A percentile compares a stretch with the other conserved stretches of the same genome.
These are phyloP conservation scores for Clinocottus analis DNA, from an alignment of 2,113 vertebrate genomes.

Conservation along the genomic window DNA sequence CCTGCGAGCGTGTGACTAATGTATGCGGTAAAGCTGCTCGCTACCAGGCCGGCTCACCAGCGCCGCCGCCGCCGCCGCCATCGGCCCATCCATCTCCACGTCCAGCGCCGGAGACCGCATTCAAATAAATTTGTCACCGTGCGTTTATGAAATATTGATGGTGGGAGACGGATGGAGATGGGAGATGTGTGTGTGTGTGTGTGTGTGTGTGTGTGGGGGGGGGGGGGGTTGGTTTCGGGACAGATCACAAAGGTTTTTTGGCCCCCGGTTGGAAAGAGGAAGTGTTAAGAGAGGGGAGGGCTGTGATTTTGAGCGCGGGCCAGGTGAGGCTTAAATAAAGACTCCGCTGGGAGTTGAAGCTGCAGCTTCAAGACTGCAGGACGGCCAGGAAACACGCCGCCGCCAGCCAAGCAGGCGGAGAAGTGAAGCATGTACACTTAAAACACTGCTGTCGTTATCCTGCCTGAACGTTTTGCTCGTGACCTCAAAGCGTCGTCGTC, in stretches of 20 bases:
- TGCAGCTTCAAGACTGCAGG: not conserved
- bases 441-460: not conserved
- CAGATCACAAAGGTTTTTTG: conserved; percentile 62
- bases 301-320: conserved; percentile 25
- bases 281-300: conserved; percentile 46
- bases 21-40: conserved; percentile 96
- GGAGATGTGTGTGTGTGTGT: too few relatives aligned
- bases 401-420: not conserved
- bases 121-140: conserved; percentile 85
- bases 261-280: conserved; percentile 31
- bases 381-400: conserved; percentile 2
- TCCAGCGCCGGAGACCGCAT: conserved; percentile 86
- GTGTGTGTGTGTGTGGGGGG: too few relatives aligned
- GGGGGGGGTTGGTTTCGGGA: conserved; percentile 68
- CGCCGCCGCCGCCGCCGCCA: conserved; percentile 90
- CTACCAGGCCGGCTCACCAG: too few relatives aligned
- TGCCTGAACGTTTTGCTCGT: not conserved
- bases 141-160: conserved; percentile 91
- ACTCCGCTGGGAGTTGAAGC: conserved; percentile 23
- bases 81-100: conserved; percentile 92
- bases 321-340: conserved; percentile 53
- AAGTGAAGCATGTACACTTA: not conserved
- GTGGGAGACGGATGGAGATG: conserved; percentile 2
- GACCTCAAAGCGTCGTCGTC: too few relatives aligned
- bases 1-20: conserved; percentile 98